Evolutionary conservation across 2,888 invertebrate species (phyloP), one percentile per base, ranked within the genome.

Genomic region (Ichneumon xanthorius): DNA sequence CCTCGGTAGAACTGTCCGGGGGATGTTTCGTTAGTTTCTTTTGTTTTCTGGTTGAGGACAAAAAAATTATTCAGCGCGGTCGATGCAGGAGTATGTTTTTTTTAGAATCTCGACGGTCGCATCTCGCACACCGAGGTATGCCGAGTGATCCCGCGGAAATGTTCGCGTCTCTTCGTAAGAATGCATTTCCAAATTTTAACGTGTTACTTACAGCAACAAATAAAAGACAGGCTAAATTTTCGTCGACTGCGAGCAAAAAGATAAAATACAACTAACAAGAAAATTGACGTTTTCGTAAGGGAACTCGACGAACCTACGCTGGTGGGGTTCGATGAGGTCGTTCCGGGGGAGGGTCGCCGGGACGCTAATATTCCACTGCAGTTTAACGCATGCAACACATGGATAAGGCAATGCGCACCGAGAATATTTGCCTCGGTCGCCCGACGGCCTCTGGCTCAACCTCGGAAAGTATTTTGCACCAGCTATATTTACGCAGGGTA

Each of bases 401-500:
- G 55, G 55, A 55, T 55, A 55, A 55, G 55, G 55, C 55, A 19
- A 55, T 65, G 53, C n/a, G 45, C 40, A 63, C 16, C 33, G 30
- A 61, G 67, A 67, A 81, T 86, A 90, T 91, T 92, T 88, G 88
- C 88, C 81, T 87, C 87, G 88, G 87, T 65, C 50, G 68, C 87
- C 19, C 26, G 26, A 90, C 90, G 91, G 89, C 92, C 91, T 91
- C 89, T 89, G 89, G 81, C 88, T 79, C 89, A 92, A 88, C 91
- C 92, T 92, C 92, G 91, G 87, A 90, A 92, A 88, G 89, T 92
- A 91, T 92, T 92, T 91, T 90, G 89, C 90, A 87, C 89, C 87
- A 85, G 87, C 88, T 88, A 89, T 92, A 91, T 92, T 92, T 92
- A 90, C 90, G 78, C 90, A 88, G 89, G 84, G 88, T 87, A 92